Evolutionary conservation across 2,888 invertebrate species (phyloP), one percentile per base, ranked within the genome.

Genomic region (Drosophila atroscutellata): DNA sequence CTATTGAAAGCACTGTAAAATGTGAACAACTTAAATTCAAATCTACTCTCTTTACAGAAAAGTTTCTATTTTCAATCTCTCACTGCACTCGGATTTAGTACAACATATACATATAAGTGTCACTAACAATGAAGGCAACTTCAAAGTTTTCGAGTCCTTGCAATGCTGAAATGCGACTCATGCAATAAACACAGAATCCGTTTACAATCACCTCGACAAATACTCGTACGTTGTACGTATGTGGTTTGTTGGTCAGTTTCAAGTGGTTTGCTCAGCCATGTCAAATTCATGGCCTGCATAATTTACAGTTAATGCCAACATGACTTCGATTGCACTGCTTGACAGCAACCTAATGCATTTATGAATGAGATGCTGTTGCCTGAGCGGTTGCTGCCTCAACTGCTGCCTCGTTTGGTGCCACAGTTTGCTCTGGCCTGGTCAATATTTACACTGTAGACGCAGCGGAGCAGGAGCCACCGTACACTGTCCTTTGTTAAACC

Each of bases 281-380:
- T 67, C 77, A 77, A 83, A 85, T 85, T 85, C 86, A 85, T 85
- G 72, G 70, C 77, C 65, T 88, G 88, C 85, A 84, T 87, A 84
- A 84, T 84, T 87, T 79, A 84, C 74, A 66, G 69, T 77, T 86
- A 86, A 88, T 85, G 76, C 88, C 81, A 79, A 85, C 87, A 84
- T 83, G 79, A 83, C 81, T 87, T 83, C 87, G 85, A 84, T 87
- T 82, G 83, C 72, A 82, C 72, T 59, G 62, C 69, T 71, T 65
- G 71, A 78, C 71, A 66, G 60, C 66, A 63, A 72, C 60, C 85
- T 68, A 86, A 88, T 85, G 85, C 88, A 85, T 85, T 88, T 88
- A 88, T 85, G 86, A 85, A 85, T 88, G 88, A 83, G 85, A 62
- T 79, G 66, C 47, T 45, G 61, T 54, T 24, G 13, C 13, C 37